phyloP scores from a whole-genome alignment of 1,140 invertebrate species.

The Apocrypta bakeri region DNA sequence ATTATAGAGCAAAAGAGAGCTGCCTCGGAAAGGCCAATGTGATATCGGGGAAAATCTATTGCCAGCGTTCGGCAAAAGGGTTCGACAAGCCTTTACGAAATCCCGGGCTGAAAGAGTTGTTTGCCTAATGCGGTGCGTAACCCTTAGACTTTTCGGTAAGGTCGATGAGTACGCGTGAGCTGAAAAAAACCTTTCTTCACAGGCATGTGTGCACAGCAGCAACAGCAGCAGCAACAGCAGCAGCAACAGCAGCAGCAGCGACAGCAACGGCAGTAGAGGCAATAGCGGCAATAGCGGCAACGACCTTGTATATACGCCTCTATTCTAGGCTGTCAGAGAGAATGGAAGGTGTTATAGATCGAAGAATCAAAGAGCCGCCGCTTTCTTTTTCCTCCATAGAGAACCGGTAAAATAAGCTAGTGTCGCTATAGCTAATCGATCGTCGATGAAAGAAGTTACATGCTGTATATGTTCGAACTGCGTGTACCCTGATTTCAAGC shows the following conservation, averaged over 20 bases:
- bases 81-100: conserved; percentile 60
- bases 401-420: too few species aligned
- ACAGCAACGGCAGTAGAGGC: too few species aligned
- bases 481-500: conserved; percentile 18
- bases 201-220: conserved; percentile 34
- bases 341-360: conserved; percentile 68
- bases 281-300: too few species aligned
- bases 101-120: conserved; percentile 55
- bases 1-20: too few species aligned
- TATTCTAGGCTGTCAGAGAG: conserved; percentile 55
- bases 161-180: conserved; percentile 58
- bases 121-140: conserved; percentile 63
- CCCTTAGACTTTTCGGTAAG: conserved; percentile 54
- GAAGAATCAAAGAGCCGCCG: conserved; percentile 61
- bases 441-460: conserved; percentile 30
- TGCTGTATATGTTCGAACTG: too few species aligned
- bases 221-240: too few species aligned
- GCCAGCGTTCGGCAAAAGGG: conserved; percentile 36
- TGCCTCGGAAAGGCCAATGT: conserved; percentile 62
- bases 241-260: too few species aligned
- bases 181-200: conserved; percentile 14
- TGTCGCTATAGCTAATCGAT: conserved; percentile 42
- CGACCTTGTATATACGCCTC: too few species aligned
- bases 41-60: conserved; percentile 65
- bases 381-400: too few species aligned